phyloP scores from a whole-genome alignment of 2,888 invertebrate genomes.

The Trachelus iudaicus region DNA sequence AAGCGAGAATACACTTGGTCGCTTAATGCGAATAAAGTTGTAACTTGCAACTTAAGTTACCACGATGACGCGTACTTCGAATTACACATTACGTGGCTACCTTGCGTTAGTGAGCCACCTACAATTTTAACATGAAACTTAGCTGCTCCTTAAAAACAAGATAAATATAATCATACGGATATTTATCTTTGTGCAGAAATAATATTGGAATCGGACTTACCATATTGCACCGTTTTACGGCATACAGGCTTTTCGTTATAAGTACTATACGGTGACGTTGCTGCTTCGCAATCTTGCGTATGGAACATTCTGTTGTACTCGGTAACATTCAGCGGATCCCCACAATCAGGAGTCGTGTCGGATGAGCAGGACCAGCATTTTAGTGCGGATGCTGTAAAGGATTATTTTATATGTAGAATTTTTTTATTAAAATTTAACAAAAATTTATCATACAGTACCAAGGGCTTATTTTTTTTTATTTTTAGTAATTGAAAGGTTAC shows the following conservation, averaged over 20 bases:
- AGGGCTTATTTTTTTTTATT: no score
- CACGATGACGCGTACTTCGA: background rate
- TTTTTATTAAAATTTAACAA: no score
- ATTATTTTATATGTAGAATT: background rate
- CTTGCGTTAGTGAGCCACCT: background rate
- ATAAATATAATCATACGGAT: background rate
- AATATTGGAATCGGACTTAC: slow-evolving; percentile 67
- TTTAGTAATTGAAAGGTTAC: no score
- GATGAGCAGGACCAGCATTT: slow-evolving; percentile 84
- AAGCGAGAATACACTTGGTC: background rate
- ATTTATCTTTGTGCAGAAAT: background rate
- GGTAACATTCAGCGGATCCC: slow-evolving; percentile 77
- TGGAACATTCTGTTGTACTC: slow-evolving; percentile 64
- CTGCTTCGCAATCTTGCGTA: slow-evolving; percentile 45
- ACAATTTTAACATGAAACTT: background rate
- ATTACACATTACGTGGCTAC: background rate
- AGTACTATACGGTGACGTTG: slow-evolving; percentile 32
- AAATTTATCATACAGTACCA: no score
- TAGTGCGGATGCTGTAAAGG: slow-evolving; percentile 70
- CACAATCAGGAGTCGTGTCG: slow-evolving; percentile 76
- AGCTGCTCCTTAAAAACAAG: background rate
- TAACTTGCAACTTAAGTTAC: background rate
- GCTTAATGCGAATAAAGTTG: background rate
- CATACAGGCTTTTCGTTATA: slow-evolving; percentile 70
- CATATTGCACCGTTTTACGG: slow-evolving; percentile 80